phyloP scores from a whole-genome alignment of 2,888 invertebrate genomes.

The Prenolepis imparis region DNA sequence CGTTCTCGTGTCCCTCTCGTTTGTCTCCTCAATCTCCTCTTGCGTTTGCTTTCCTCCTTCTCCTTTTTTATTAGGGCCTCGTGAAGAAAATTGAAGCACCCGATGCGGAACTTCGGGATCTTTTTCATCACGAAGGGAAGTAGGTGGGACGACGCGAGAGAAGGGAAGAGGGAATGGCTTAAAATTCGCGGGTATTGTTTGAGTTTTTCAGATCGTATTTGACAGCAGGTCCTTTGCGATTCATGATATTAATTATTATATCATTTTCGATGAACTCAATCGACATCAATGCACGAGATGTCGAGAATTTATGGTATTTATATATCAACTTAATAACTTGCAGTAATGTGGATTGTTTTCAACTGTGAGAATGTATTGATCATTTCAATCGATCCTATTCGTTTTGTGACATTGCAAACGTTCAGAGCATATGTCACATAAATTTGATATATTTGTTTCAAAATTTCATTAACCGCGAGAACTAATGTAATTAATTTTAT shows the following conservation, averaged over 20 bases:
- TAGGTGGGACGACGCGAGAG: not conserved
- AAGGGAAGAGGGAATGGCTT: not conserved
- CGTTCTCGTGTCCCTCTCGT: slow-evolving; percentile 23
- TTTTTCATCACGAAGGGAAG: slow-evolving; percentile 24
- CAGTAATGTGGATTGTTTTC: slow-evolving; percentile 45
- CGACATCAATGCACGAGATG: not conserved
- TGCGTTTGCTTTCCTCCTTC: no score
- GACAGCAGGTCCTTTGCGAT: slow-evolving; percentile 6
- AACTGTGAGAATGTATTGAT: slow-evolving; percentile 28
- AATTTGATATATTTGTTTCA: not conserved
- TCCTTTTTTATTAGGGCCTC: slow-evolving; percentile 29
- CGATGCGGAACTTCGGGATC: slow-evolving; percentile 6
- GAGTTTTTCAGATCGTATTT: slow-evolving; percentile 3
- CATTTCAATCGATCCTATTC: slow-evolving; percentile 31
- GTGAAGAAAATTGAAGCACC: slow-evolving; percentile 30
- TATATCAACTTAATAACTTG: slow-evolving; percentile 38
- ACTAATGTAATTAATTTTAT: slow-evolving; percentile 33
- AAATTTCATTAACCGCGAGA: slow-evolving; percentile 16
- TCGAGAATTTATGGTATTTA: slow-evolving; percentile 32
- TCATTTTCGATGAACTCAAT: slow-evolving; percentile 22
- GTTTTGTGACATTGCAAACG: slow-evolving; percentile 39
- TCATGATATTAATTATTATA: slow-evolving; percentile 39
- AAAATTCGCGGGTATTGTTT: not conserved
- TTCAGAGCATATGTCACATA: slow-evolving; percentile 24
- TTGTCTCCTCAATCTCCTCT: slow-evolving; percentile 46